Evolutionary conservation across 2,888 invertebrate genomes (phyloP).

Genomic region (Myopa tessellatipennis): DNA sequence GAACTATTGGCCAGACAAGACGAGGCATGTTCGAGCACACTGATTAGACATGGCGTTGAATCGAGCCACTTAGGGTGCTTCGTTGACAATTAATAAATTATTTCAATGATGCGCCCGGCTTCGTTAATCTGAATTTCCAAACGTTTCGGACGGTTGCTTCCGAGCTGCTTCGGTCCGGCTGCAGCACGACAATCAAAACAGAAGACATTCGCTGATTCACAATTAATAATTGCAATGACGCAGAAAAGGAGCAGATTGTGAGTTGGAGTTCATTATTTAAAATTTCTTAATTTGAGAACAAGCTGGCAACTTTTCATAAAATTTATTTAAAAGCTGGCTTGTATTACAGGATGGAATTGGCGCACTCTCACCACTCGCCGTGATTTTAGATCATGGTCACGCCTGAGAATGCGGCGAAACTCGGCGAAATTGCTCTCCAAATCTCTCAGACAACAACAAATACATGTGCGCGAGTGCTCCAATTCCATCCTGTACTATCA

Average conservation of each 20-base stretch:
- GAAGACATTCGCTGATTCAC: background rate
- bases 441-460: too few species aligned
- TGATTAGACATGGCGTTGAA: constrained; percentile 2
- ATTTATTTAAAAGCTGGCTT: too few species aligned
- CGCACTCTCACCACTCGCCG: too few species aligned
- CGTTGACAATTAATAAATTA: constrained; percentile 18
- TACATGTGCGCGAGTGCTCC: too few species aligned
- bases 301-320: too few species aligned
- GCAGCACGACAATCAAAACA: background rate
- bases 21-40: background rate
- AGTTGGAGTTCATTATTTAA: too few species aligned
- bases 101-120: background rate
- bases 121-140: constrained; percentile 10
- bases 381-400: too few species aligned
- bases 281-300: too few species aligned
- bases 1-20: background rate
- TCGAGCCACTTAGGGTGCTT: background rate
- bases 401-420: too few species aligned
- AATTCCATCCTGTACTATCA: too few species aligned
- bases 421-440: too few species aligned
- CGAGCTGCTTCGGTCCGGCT: background rate
- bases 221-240: background rate
- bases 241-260: background rate
- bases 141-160: background rate
- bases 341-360: too few species aligned